Evolutionary conservation across 2,888 invertebrate genomes (phyloP), one percentile per base, ranked within the genome.

Genomic region (Stenoptilia bipunctidactyla): DNA sequence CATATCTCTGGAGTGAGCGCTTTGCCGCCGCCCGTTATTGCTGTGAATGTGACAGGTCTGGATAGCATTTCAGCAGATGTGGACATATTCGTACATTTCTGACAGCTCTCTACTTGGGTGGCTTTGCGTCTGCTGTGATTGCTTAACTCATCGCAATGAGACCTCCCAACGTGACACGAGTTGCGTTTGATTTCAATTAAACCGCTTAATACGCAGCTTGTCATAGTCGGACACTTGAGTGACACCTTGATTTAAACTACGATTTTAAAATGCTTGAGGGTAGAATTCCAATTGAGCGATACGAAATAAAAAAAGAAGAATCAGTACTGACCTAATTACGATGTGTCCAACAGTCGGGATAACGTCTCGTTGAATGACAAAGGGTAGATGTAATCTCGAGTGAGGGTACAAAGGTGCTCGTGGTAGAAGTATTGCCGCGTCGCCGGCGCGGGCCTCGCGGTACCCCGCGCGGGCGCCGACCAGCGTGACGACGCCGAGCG

Each of bases 321-420:
- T 25, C 25, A 9, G 25, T 25, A 70, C 88, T 85, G 70, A 95
- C 96, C 92, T 92, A 55, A 97, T 90, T 45, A 94, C 91, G 61
- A 97, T 92, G 34, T 91, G 91, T 42, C 93, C 90, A 47, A 94
- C 88, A 36, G 89, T 84, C 51, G 87, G 80, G 51, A 87, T 87
- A 14, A 88, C 83, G 54, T 89, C 89, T 41, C 91, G 88, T 47
- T 90, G 89, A 43, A 97, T 87, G 58, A 95, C 94, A 20, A 96
- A 95, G 1, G 97, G 96, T 15, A 97, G 89, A 72, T 97, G 94
- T 53, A 97, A 86, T 58, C 93, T 90, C 25, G 96, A 93, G 61
- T 93, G 90, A 2, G 97, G 96, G 73, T 94, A 96, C 12, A 97
- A 85, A 0, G 95, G 92, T 38, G 92, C 92, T 59, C 95, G 92